These are phyloP conservation scores for Simalia tracyae DNA, from an alignment of 2,797 vertebrate genomes.

Conservation along the genomic window DNA sequence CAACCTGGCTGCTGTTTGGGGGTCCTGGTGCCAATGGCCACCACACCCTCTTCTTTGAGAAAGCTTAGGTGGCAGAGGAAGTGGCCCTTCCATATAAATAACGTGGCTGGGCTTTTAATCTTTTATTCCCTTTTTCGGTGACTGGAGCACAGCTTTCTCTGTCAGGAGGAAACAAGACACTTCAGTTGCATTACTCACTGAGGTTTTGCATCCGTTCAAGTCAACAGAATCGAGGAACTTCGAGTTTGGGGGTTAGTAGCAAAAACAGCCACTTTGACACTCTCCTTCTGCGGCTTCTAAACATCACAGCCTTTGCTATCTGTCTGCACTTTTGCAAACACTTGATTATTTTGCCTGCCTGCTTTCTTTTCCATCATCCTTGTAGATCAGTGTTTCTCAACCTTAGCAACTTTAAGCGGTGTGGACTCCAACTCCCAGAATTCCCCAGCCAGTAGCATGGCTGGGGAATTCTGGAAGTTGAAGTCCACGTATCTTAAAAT, in stretches of 20 bases:
- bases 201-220: background rate
- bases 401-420: background rate
- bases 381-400: background rate
- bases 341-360: background rate
- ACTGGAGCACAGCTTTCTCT: background rate
- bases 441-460: background rate
- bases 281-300: background rate
- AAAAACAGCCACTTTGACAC: conserved; percentile 4
- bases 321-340: background rate
- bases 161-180: background rate
- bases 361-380: background rate
- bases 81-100: background rate
- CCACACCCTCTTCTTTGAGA: too few species aligned
- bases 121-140: background rate
- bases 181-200: fast-evolving
- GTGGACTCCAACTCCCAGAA: background rate
- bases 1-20: background rate
- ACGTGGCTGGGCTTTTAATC: background rate
- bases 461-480: too few species aligned
- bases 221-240: conserved; percentile 27
- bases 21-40: background rate
- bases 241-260: background rate
- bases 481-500: too few species aligned
- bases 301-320: background rate
- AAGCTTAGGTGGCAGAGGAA: background rate